Evolutionary conservation across 2,113 vertebrate genomes (phyloP).

Genomic region (Sapayoa aenigma): DNA sequence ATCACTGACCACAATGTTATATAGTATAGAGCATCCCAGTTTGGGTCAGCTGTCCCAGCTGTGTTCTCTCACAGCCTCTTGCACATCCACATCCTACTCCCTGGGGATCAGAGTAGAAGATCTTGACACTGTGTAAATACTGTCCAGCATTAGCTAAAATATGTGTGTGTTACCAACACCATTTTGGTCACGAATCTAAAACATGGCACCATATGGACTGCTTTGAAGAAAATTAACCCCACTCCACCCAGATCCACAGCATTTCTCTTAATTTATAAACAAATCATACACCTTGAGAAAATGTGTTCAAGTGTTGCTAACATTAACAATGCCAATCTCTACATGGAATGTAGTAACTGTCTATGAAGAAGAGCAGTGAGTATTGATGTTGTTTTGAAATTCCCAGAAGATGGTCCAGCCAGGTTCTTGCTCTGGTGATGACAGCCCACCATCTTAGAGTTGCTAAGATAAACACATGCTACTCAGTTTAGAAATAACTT

Average conservation of each 20-base stretch:
- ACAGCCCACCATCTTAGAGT: background rate
- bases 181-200: background rate
- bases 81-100: background rate
- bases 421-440: background rate
- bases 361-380: background rate
- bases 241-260: background rate
- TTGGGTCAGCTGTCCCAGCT: background rate
- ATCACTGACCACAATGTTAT: background rate
- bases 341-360: background rate
- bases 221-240: background rate
- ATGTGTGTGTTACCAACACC: background rate
- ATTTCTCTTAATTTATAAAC: background rate
- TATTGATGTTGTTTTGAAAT: background rate
- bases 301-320: background rate
- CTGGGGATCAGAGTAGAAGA: background rate
- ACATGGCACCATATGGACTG: background rate
- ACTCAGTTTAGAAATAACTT: background rate
- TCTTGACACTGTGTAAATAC: background rate
- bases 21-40: background rate
- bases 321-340: background rate
- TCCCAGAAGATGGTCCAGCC: background rate
- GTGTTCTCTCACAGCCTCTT: background rate
- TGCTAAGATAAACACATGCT: background rate
- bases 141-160: background rate
- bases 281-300: background rate